Evolutionary conservation across 2,888 invertebrate species (phyloP).

Genomic region (Ennomos fuscantarius): DNA sequence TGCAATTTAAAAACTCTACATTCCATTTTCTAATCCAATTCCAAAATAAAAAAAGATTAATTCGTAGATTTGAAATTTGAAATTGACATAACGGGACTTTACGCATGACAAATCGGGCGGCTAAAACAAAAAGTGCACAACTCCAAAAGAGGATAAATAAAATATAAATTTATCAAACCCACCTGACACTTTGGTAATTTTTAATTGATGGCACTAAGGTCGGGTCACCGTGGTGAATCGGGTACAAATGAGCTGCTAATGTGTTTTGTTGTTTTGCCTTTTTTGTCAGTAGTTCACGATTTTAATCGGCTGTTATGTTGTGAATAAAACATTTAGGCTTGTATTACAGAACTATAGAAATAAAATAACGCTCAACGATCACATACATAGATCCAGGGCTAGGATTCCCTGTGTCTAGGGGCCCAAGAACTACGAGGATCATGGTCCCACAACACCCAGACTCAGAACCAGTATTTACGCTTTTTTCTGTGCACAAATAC

Average conservation of each 20-base stretch:
- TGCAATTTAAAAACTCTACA: constrained; percentile 18
- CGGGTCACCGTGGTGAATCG: constrained; percentile 71
- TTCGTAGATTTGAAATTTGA: constrained; percentile 34
- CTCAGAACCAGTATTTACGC: too few species aligned
- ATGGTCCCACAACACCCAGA: too few species aligned
- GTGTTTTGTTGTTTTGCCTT: constrained; percentile 55
- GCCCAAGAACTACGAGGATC: too few species aligned
- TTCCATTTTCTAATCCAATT: constrained; percentile 38
- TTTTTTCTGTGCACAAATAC: too few species aligned
- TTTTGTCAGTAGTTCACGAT: constrained; percentile 50
- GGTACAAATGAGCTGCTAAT: constrained; percentile 72
- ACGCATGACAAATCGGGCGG: constrained; percentile 57
- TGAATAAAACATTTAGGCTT: background rate
- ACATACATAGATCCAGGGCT: too few species aligned
- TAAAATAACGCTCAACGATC: too few species aligned
- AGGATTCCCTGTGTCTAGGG: too few species aligned
- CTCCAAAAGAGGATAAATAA: constrained; percentile 45
- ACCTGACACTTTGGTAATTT: constrained; percentile 58
- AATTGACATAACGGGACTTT: constrained; percentile 37
- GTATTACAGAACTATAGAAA: too few species aligned
- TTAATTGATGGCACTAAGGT: constrained; percentile 65
- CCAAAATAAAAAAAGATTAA: constrained; percentile 9
- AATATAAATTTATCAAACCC: constrained; percentile 65
- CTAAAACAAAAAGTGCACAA: constrained; percentile 63
- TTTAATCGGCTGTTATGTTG: constrained; percentile 27